Evolutionary conservation across 53 echinoderm and acorn worm genomes (phyloP).

Genomic region (Temnopleurus reevesii): DNA sequence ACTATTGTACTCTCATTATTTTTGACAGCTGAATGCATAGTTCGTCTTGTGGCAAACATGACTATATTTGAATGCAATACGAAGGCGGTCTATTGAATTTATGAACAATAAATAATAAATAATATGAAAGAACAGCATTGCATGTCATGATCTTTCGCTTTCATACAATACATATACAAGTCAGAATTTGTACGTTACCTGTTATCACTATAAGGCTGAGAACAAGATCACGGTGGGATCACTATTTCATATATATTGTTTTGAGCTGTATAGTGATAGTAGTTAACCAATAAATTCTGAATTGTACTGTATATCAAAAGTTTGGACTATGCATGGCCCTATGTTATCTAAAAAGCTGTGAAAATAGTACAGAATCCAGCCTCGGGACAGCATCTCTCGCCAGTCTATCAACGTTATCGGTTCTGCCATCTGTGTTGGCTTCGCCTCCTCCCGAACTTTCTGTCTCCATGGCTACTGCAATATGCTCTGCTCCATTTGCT

Average conservation of each 20-base stretch:
- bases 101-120: too few species aligned
- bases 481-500: neutral
- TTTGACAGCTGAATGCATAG: too few species aligned
- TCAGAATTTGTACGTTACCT: too few species aligned
- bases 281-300: too few species aligned
- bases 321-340: neutral
- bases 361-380: neutral
- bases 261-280: neutral
- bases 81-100: too few species aligned
- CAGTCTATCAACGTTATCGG: neutral
- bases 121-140: too few species aligned
- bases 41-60: too few species aligned
- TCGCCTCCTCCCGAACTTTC: neutral
- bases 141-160: too few species aligned
- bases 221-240: neutral
- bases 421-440: neutral
- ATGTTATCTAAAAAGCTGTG: slow-evolving; percentile 46
- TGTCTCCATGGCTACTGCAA: neutral
- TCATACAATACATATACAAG: too few species aligned
- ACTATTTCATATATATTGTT: neutral
- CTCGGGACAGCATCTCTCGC: neutral
- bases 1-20: too few species aligned
- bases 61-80: too few species aligned
- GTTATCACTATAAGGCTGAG: too few species aligned
- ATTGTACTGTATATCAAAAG: neutral